Conservation (phyloP, 2,797 vertebrate species). For the Chiloscyllium punctatum region DNA sequence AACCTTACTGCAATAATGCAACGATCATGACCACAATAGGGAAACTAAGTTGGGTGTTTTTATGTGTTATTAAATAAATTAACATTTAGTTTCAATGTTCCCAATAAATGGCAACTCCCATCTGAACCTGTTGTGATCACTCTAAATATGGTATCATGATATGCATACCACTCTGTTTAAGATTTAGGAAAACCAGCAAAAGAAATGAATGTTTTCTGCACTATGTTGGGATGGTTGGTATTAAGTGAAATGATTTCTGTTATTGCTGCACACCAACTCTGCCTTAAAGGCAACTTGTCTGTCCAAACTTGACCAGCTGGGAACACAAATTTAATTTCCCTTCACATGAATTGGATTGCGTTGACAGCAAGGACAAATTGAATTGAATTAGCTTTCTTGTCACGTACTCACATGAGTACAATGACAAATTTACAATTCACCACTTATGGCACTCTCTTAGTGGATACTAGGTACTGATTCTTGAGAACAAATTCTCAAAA, state of each 20-base stretch:
- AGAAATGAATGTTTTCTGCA: background rate
- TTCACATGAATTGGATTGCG: background rate
- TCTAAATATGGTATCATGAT: background rate
- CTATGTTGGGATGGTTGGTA: background rate
- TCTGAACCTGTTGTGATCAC: background rate
- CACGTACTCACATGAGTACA: no score
- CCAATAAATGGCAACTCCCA: background rate
- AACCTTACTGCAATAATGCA: background rate
- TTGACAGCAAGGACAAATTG: background rate
- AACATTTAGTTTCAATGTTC: background rate
- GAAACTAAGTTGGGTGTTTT: no score
- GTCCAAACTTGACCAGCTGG: background rate
- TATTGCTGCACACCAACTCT: background rate
- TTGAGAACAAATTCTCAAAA: no score
- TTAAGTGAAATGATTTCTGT: background rate
- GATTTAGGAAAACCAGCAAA: background rate
- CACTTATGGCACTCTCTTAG: no score
- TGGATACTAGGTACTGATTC: no score
- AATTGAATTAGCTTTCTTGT: no score
- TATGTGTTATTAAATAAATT: background rate
- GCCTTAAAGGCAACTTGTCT: background rate
- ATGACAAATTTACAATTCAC: no score
- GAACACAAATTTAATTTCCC: background rate
- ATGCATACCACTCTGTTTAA: background rate
- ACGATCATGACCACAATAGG: background rate